Evolutionary conservation across 1,140 invertebrate species (phyloP).

Genomic region (Atta cephalotes): DNA sequence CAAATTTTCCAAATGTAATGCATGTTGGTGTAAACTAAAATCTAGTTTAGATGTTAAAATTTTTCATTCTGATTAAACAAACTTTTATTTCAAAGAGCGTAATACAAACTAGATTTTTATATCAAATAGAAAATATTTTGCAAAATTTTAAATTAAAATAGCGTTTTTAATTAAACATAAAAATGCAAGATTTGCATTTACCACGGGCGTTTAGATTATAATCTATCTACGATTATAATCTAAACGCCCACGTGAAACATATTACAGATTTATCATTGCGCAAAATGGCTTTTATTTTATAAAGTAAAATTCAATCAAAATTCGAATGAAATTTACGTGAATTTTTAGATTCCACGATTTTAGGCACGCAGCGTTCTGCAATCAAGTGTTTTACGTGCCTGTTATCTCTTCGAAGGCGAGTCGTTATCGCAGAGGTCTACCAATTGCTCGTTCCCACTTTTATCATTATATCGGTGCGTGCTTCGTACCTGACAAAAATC

Average conservation of each 20-base stretch:
- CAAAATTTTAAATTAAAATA: constrained; percentile 34
- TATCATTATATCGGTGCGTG: constrained; percentile 15
- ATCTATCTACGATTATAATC: neutral
- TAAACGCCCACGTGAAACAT: neutral
- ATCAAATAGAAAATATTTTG: neutral
- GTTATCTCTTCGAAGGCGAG: neutral
- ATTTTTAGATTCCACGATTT: neutral
- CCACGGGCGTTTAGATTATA: neutral
- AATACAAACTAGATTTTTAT: neutral
- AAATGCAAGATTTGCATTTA: neutral
- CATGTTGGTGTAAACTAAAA: neutral
- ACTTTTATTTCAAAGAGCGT: constrained; percentile 17
- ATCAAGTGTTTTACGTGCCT: constrained; percentile 6
- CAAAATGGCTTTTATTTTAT: neutral
- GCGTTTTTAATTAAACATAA: constrained; percentile 23
- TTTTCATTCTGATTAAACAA: neutral
- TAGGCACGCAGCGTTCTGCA: neutral
- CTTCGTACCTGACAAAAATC: constrained; percentile 47
- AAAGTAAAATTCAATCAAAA: neutral
- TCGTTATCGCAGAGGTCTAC: neutral
- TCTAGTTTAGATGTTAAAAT: neutral
- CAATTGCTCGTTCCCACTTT: constrained; percentile 30
- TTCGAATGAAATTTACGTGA: neutral
- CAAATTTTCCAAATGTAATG: neutral
- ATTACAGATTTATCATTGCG: neutral